Percentiles rank a stretch among this genome's conserved stretches.
Evolutionary conservation across 2,113 vertebrate genomes (phyloP).

Genomic region (Xiphophorus maculatus): DNA sequence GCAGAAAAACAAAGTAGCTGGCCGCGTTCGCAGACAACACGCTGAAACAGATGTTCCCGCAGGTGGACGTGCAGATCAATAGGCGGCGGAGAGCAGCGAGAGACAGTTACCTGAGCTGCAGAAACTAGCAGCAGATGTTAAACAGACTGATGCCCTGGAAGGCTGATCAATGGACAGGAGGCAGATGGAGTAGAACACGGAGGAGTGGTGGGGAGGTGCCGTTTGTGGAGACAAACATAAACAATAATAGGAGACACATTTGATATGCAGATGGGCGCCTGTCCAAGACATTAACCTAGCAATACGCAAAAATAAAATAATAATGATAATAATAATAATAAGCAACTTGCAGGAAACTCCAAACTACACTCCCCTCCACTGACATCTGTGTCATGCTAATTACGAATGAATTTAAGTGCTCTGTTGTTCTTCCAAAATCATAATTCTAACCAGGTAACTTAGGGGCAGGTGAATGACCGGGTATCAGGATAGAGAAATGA

Average conservation of each 20-base stretch:
- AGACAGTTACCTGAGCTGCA: slow-evolving; percentile 83
- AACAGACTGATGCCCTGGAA: slow-evolving; percentile 82
- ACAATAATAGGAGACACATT: slow-evolving; percentile 76
- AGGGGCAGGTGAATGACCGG: slow-evolving; percentile 80
- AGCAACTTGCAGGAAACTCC: slow-evolving; percentile 63
- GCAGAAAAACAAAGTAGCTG: slow-evolving; percentile 65
- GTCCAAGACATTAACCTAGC: slow-evolving; percentile 71
- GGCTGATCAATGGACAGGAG: slow-evolving; percentile 84
- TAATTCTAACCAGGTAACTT: slow-evolving; percentile 83
- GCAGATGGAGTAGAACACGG: slow-evolving; percentile 83
- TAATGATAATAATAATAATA: slow-evolving; percentile 53
- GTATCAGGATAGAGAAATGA: slow-evolving; percentile 79
- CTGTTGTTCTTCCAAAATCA: slow-evolving; percentile 87
- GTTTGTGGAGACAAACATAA: slow-evolving; percentile 67
- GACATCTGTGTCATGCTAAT: slow-evolving; percentile 75
- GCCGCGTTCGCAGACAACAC: slow-evolving; percentile 74
- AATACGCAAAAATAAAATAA: slow-evolving; percentile 36
- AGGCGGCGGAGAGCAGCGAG: slow-evolving; percentile 71
- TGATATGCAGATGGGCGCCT: slow-evolving; percentile 79
- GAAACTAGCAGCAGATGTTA: slow-evolving; percentile 83
- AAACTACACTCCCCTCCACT: slow-evolving; percentile 72
- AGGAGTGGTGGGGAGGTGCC: slow-evolving; percentile 69
- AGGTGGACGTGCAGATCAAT: slow-evolving; percentile 84
- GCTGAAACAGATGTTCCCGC: slow-evolving; percentile 82
- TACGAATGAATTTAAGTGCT: slow-evolving; percentile 82